Base-by-base conservation (phyloP, 2,113 vertebrate genomes). In the Numida meleagris region DNA sequence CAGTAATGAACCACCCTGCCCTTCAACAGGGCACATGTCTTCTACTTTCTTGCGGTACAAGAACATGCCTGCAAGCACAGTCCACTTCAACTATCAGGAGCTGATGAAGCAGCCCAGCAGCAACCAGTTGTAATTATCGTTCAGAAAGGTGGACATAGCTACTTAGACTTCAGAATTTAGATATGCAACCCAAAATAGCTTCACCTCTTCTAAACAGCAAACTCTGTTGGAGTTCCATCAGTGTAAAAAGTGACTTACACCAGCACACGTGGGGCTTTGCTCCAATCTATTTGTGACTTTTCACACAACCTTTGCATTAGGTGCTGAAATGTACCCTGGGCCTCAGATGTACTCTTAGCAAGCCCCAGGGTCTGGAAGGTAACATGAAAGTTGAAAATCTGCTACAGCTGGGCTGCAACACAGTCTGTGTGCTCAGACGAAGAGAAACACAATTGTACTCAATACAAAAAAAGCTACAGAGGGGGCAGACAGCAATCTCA, bases 401-500 rank as follows among this genome's bases (percentile, higher is more conserved):
- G 68, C 85, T 86, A 51, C 0, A 1, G 90, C 86, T 96, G 91
- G 73, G 91, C 95, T 97, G 96, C 88, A 90, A 70, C 79, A 89
- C 78, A 88, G 46, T 25, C 76, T 86, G 73, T 75, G 66, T 93
- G 58, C 61, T 81, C 48, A 29, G 88, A 55, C 85, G 59, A 55
- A 92, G 62, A 94, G 82, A 74, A 92, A 61, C 48, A 91, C 87
- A 57, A 88, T 59, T 68, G 94, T 33, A 85, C 84, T 43, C 45
- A 19, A 21, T 88, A 81, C 77, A 91, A 92, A 95, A 68, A 87
- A 93, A 48, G 93, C 31, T 89, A 89, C 89, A 96, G 95, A 96
- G 92, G 73, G 85, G 82, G 38, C 87, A 97, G 86, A 93, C 73
- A 95, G 92, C 14, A 55, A 75, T 91, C 94, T 96, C 94, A 97